These are phyloP conservation scores for Potorous gilbertii DNA, from an alignment of 2,797 vertebrate genomes.

Conservation along the genomic window DNA sequence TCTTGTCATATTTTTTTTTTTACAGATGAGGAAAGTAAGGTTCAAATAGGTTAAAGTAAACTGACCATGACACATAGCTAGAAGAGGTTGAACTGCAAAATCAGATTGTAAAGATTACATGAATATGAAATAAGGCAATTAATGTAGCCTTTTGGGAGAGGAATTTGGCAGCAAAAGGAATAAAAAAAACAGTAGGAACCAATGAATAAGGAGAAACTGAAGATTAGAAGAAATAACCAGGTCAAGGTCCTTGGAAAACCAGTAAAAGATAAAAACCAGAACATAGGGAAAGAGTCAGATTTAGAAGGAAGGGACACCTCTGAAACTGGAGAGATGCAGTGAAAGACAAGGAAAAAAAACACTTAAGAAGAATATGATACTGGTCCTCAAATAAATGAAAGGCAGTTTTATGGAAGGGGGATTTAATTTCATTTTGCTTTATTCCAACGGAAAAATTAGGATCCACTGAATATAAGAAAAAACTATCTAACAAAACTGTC, in stretches of 20 bases:
- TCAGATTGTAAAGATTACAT: neutral
- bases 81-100: neutral
- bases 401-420: neutral
- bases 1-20: neutral
- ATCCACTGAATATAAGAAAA: neutral
- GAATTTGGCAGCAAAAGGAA: neutral
- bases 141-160: neutral
- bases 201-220: neutral
- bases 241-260: neutral
- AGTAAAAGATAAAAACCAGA: neutral
- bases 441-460: neutral
- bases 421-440: neutral
- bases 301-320: neutral
- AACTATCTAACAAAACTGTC: neutral
- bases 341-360: neutral
- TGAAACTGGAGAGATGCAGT: neutral
- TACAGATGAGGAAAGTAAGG: neutral
- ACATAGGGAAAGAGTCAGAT: neutral
- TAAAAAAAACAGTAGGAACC: neutral
- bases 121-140: neutral
- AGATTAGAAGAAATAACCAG: neutral
- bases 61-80: neutral
- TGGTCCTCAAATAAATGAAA: neutral
- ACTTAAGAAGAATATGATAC: neutral
- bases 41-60: neutral